Base-by-base conservation (phyloP, 2,888 invertebrate genomes). In the Seira musarum region DNA sequence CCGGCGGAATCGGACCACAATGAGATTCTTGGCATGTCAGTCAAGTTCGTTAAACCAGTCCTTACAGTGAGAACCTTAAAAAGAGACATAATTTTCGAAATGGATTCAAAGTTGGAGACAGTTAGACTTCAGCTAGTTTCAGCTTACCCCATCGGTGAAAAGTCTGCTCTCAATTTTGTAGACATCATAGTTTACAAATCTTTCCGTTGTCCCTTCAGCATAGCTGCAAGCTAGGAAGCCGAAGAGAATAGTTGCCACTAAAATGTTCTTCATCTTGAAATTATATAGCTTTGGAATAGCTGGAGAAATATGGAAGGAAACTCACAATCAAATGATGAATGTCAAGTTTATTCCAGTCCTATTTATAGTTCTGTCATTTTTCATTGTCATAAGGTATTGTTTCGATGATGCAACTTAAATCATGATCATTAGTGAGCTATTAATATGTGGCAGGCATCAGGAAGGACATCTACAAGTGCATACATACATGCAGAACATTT, bases 111-210 rank as follows among this genome's bases (percentile, higher is more conserved):
- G 21, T 22, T 22, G 60, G 30, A 8, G 21, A 53, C 22, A 21
- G 15, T 49, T 46, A 35, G n/a, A 67, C 67, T 67, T 19, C n/a
- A 35, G 13, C 19, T 61, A 25, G 40, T 49, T 19, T 74, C 22
- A 49, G 15, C 21, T 65, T 80, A 80, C 80, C 73, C 80, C 73
- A 67, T 80, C 82, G 1, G 72, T 49, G 25, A 61, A 71, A 10
- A 40, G 64, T 15, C 74, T 63, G 25, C 67, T 79, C 63, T 81
- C 75, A 24, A 84, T 84, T 30, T 71, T 77, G 69, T 84, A 84
- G 2, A 84, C 80, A 10, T 78, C 82, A 19, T 53, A 77, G 61
- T 81, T 64, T 0, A 69, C 13, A 40, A 81, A 81, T 24, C 73
- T 64, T 19, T 49, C 68, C 68, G 53, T 71, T 40, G 35, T 78